These are phyloP conservation scores for Oryzias dopingdopingensis DNA, from an alignment of 2,797 vertebrate genomes.

Conservation along the genomic window DNA sequence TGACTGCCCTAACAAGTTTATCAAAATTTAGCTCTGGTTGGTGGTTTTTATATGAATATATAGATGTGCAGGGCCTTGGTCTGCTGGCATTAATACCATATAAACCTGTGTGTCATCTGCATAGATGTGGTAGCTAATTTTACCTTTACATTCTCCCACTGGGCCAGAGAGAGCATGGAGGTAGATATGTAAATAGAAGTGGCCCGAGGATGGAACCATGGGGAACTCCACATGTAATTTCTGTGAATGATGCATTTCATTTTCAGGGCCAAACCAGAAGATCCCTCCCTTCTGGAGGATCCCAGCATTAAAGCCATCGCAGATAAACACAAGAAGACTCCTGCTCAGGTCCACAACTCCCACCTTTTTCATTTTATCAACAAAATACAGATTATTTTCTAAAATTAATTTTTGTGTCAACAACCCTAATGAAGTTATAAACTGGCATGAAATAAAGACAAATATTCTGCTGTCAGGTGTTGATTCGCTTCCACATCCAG, in stretches of 20 bases:
- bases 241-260: not conserved
- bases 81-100: too few relatives aligned
- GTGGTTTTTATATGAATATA: too few relatives aligned
- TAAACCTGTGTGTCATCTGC: too few relatives aligned
- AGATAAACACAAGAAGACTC: conserved; percentile 83
- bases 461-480: conserved; percentile 70
- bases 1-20: too few relatives aligned
- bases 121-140: too few relatives aligned
- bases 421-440: not conserved
- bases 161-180: too few relatives aligned
- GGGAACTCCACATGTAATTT: too few relatives aligned
- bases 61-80: too few relatives aligned
- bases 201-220: too few relatives aligned
- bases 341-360: conserved; percentile 82
- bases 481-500: conserved; percentile 90
- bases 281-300: conserved; percentile 87
- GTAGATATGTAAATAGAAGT: too few relatives aligned
- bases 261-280: conserved; percentile 86
- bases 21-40: too few relatives aligned
- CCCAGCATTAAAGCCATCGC: conserved; percentile 86
- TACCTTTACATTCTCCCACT: too few relatives aligned
- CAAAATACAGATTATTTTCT: not conserved
- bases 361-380: not conserved
- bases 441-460: not conserved
- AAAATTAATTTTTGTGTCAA: not conserved